Evolutionary conservation across 2,888 invertebrate species (phyloP).

Genomic region (Terebella lapidaria): DNA sequence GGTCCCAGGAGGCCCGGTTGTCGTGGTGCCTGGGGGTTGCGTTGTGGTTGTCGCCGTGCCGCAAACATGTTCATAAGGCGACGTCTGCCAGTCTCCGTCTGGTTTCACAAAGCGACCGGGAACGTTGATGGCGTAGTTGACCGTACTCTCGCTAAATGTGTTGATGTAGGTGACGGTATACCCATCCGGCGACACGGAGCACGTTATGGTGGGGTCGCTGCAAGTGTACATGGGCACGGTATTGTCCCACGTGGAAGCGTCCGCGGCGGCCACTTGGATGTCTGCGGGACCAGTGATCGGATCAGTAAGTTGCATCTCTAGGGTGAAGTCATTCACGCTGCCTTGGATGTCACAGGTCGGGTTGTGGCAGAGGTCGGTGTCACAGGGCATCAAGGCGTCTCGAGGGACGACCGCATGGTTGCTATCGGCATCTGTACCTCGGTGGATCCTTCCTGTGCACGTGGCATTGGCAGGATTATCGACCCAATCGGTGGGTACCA

Average conservation of each 20-base stretch:
- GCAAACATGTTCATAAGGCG: constrained; percentile 9
- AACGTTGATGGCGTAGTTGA: constrained; percentile 15
- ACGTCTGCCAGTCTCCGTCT: constrained; percentile 2
- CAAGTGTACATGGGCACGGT: constrained; percentile 11
- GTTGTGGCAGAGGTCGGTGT: constrained; percentile 2
- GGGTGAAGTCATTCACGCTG: neutral
- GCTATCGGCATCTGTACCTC: neutral
- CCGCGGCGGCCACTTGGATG: constrained; percentile 6
- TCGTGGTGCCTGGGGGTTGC: neutral
- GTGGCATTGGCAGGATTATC: constrained; percentile 27
- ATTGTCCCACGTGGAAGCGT: neutral
- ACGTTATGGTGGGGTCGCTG: no score
- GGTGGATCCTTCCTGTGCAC: constrained; percentile 15
- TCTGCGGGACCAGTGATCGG: neutral
- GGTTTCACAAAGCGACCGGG: constrained; percentile 13
- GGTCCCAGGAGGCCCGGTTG: no score
- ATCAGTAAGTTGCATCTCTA: no score
- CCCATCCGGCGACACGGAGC: constrained; percentile 5
- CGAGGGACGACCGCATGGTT: neutral
- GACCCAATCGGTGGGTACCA: constrained; percentile 34
- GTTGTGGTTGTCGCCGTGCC: no score
- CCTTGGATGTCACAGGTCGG: constrained; percentile 1
- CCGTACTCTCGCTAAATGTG: neutral
- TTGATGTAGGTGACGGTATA: constrained; percentile 4
- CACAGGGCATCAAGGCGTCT: neutral